A percentile compares a stretch with the other conserved stretches of the same genome.
Evolutionary conservation across 1,140 invertebrate species (phyloP).

Genomic region (Brachionus angularis): DNA sequence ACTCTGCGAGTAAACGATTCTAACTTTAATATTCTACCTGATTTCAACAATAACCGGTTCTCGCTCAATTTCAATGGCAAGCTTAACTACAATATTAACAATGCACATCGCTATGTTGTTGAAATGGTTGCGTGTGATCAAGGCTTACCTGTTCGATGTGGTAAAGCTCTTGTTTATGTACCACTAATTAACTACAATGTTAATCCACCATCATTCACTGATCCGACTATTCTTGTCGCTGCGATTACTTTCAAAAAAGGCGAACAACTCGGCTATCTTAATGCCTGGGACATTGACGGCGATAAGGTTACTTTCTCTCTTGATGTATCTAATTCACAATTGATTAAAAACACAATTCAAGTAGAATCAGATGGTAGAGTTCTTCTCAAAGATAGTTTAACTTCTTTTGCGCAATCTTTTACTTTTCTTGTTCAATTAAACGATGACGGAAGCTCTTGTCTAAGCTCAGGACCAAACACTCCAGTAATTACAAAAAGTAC

Average conservation of each 20-base stretch:
- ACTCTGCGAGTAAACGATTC: background rate
- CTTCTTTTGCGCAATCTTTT: background rate
- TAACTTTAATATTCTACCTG: background rate
- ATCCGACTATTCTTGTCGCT: conserved; percentile 10
- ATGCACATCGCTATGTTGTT: conserved; percentile 3
- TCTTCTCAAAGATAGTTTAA: background rate
- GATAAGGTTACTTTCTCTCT: background rate
- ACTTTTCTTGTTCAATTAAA: conserved; percentile 6
- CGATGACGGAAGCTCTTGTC: conserved; percentile 25
- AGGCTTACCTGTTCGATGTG: conserved; percentile 24
- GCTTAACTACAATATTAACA: conserved; percentile 6
- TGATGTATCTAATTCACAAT: background rate
- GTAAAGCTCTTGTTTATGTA: conserved; percentile 21
- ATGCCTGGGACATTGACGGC: conserved; percentile 35
- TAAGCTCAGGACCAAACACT: background rate
- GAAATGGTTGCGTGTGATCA: conserved; percentile 25
- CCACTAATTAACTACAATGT: conserved; percentile 36
- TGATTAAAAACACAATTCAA: background rate
- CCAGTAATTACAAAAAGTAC: background rate
- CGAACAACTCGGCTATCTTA: conserved; percentile 4
- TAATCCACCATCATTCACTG: background rate
- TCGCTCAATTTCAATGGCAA: background rate
- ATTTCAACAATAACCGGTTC: background rate
- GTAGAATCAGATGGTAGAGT: conserved; percentile 1
- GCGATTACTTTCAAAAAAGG: conserved; percentile 10